A percentile compares a stretch with the other conserved stretches of the same genome.
Conservation (phyloP, 2,113 vertebrate genomes). For the Microtus richardsoni region DNA sequence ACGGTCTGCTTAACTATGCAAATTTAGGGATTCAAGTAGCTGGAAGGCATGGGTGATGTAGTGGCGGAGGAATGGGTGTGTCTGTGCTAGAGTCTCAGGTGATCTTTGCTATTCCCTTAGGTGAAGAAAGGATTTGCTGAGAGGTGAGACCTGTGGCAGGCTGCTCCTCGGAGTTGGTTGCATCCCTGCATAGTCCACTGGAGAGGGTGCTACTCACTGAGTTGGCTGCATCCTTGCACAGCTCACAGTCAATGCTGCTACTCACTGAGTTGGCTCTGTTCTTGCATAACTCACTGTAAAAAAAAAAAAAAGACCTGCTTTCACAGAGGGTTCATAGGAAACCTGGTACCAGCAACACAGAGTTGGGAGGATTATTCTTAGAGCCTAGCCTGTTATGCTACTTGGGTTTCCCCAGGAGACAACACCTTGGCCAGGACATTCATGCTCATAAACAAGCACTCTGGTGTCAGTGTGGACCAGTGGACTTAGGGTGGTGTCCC, state of each 20-base stretch:
- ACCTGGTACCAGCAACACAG: neutral
- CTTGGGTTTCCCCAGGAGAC: neutral
- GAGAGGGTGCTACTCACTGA: neutral
- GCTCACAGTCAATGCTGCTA: no score
- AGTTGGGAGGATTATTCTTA: neutral
- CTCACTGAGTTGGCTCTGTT: neutral
- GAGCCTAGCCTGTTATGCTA: neutral
- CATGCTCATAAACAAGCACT: neutral
- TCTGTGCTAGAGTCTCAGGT: neutral
- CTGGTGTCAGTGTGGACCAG: neutral
- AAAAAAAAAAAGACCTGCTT: neutral
- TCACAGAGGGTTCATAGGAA: neutral
- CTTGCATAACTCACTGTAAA: neutral
- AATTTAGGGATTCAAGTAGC: neutral
- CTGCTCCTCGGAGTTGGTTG: neutral
- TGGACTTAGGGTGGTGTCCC: neutral
- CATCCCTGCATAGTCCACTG: no score
- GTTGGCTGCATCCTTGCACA: neutral
- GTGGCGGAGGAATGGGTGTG: neutral
- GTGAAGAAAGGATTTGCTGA: conserved; percentile 1
- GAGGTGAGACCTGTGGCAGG: neutral
- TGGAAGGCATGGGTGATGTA: neutral
- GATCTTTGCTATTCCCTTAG: conserved; percentile 7
- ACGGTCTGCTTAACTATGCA: neutral
- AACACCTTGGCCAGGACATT: neutral